Base-by-base conservation (phyloP, 2,888 invertebrate species). In the Tachina lurida region DNA sequence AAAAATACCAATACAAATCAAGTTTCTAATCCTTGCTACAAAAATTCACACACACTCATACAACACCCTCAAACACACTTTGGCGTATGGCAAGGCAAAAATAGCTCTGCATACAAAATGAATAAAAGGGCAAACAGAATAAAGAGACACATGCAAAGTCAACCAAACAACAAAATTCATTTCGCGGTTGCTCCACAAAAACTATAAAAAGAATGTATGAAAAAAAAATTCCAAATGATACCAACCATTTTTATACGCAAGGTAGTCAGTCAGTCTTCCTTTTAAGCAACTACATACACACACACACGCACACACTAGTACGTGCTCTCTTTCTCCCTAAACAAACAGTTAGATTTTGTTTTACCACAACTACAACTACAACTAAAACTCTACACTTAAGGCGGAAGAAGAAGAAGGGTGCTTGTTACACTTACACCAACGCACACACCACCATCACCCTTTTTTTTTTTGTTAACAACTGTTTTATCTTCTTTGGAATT, bases 111-210 rank as follows among this genome's bases (percentile, higher is more conserved):
- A 81, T 54, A 81, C n/a, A 65, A 68, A 15, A 60, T 58, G 15
- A 58, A 41, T n/a, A 74, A 74, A 41, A 71, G 62, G 8, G 49
- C 39, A 65, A 22, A 56, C 31, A 45, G 45, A 45, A 63, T 19
- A 60, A 67, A 67, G 17, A 68, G 12, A 58, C 60, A 68, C 47
- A 63, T 10, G 19, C 45, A 68, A 68, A 68, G 54, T 75, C 75
- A 81, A 81, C 75, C 81, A 81, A 81, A 81, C 68, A 68, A 75
- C 68, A 68, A 75, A 81, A 71, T 58, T 31, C 67, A 73, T 60
- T 62, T 67, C 77, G 83, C 77, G 83, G 83, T 84, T 73, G 73
- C 65, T 71, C 58, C 52, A 78, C 62, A 75, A 49, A 54, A 58
- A 74, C 43, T 39, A 10, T 71, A 15, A 49, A 31, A 67, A 60